Base-by-base conservation (phyloP, 2,888 invertebrate species). In the Euphydryas editha region DNA sequence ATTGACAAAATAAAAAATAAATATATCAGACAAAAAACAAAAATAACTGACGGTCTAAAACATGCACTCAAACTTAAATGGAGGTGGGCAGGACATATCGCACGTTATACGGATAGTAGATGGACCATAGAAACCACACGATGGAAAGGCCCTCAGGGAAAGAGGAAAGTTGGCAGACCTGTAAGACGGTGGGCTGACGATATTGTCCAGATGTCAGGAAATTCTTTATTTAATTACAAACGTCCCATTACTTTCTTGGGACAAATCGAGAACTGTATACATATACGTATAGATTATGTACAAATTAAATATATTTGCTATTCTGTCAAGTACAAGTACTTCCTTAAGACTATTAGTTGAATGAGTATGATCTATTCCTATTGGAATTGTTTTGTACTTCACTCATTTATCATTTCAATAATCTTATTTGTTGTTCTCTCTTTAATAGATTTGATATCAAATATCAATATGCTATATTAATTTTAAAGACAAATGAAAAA, bases 151-250 rank as follows among this genome's bases (percentile, higher is more conserved):
- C n/a, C n/a, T n/a, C n/a, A n/a, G n/a, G n/a, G n/a, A n/a, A n/a
- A n/a, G n/a, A n/a, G n/a, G n/a, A n/a, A n/a, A n/a, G n/a, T n/a
- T n/a, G n/a, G n/a, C n/a, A n/a, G n/a, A n/a, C n/a, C n/a, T n/a
- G n/a, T n/a, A n/a, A n/a, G n/a, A n/a, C n/a, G n/a, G n/a, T n/a
- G n/a, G n/a, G n/a, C n/a, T n/a, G n/a, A n/a, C n/a, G n/a, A n/a
- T n/a, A n/a, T n/a, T n/a, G n/a, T n/a, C n/a, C n/a, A n/a, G n/a
- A n/a, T n/a, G n/a, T n/a, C n/a, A n/a, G n/a, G n/a, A n/a, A n/a
- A n/a, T n/a, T 21, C 18, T 47, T 47, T 20, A 47, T 47, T 20
- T 18, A 47, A 47, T 47, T 20, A 47, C 20, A 47, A 47, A 47
- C 20, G 46, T 18, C 8, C 2, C 15, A 47, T 47, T 13, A 47